Evolutionary conservation across 2,113 vertebrate genomes (phyloP), one percentile per base, ranked within the genome.

Genomic region (Lasiurus cinereus): DNA sequence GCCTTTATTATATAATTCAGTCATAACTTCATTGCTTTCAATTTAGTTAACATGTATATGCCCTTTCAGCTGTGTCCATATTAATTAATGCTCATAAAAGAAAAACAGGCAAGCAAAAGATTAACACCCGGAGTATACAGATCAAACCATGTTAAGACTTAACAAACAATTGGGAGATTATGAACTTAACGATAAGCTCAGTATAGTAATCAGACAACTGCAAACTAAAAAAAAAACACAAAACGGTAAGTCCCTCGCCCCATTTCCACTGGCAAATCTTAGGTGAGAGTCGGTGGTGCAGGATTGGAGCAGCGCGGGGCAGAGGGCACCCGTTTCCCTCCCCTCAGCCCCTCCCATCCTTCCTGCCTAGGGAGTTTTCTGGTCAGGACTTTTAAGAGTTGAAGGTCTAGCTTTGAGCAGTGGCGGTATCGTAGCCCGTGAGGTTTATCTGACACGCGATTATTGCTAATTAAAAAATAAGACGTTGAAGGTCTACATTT

Each of bases 1-100:
- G 70, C 27, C 21, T 88, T 83, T 66, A 70, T 69, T 79, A 64
- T 36, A 91, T 59, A 76, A 73, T 82, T 83, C 48, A 76, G 36
- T 67, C 62, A 59, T 46, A 36, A 39, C 56, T 54, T 39, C 7
- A 0, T 21, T 29, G 33, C 79, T 91, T 46, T 69, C 46, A 1
- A 56, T 64, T 91, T 85, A 85, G 83, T 19, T 85, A 69, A 46
- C 18, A 64, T 29, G 3, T 10, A 74, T 36, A 19, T 36, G 9
- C 54, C 59, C 29, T 87, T 88, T 72, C 76, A 84, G 39, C 39
- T 39, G 15, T 88, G 31, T 64, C 48, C 31, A 18, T 78, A 24
- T 70, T 70, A 86, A 76, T 54, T n/a, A 91, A 52, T 88, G 64
- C 6, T 39, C 29, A 13, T 82, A 77, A 87, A 82, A 76, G 67